Evolutionary conservation across 2,113 vertebrate species (phyloP).

Genomic region (Bettongia penicillata): DNA sequence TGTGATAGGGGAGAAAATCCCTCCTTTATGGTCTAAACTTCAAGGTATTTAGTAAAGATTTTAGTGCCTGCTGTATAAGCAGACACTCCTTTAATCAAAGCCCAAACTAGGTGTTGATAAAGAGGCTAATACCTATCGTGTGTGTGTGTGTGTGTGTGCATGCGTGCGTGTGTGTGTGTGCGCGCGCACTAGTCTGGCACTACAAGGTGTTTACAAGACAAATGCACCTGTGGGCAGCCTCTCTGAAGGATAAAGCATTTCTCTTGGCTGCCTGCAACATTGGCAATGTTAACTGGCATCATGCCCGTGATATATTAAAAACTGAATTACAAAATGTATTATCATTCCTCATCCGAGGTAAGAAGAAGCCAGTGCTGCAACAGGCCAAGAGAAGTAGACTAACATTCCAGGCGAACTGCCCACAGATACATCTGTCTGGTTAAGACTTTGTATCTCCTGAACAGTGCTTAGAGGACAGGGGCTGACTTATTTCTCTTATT

Average conservation of each 20-base stretch:
- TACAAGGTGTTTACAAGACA: neutral
- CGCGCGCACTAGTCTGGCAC: neutral
- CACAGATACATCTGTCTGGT: neutral
- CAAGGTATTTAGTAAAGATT: neutral
- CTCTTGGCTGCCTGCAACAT: neutral
- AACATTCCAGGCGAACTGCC: neutral
- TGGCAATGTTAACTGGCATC: neutral
- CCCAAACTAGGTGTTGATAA: neutral
- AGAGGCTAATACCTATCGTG: neutral
- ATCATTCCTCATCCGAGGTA: neutral
- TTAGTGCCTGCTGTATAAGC: neutral
- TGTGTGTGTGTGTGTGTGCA: no score
- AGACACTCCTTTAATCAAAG: neutral
- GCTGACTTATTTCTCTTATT: neutral
- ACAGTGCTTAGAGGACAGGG: neutral
- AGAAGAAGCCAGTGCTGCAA: neutral
- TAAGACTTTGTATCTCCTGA: neutral
- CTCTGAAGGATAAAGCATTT: neutral
- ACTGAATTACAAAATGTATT: constrained; percentile 20
- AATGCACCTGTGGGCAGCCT: neutral
- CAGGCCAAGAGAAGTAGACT: neutral
- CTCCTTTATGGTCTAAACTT: neutral
- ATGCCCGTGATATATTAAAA: constrained; percentile 1
- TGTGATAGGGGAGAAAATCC: neutral
- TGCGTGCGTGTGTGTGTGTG: no score